Conservation (phyloP, 2,113 vertebrate species). For the Cebidichthys violaceus region DNA sequence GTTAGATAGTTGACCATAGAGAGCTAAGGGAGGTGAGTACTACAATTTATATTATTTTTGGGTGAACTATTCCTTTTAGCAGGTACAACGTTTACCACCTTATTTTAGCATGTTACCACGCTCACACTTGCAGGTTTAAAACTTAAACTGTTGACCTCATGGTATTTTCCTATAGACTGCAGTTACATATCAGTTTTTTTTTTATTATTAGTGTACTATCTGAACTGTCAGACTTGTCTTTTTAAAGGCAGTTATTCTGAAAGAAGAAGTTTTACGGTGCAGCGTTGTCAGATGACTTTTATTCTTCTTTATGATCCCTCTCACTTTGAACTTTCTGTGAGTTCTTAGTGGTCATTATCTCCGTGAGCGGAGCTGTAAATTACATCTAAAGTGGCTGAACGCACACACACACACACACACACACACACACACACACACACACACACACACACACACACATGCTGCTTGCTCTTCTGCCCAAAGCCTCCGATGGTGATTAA, state of each 20-base stretch:
- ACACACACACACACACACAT: constrained; percentile 17
- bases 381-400: constrained; percentile 5
- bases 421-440: constrained; percentile 9
- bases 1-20: not conserved
- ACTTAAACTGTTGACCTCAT: not conserved
- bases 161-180: no score
- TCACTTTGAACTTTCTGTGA: constrained; percentile 7
- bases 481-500: constrained; percentile 23
- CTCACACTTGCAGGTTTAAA: not conserved
- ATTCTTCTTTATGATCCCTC: not conserved
- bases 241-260: not conserved
- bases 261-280: no score
- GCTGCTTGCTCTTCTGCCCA: not conserved
- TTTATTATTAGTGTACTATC: no score
- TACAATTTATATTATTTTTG: not conserved
- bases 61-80: not conserved
- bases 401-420: not conserved
- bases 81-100: not conserved
- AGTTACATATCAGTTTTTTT: not conserved
- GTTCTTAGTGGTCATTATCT: constrained; percentile 12
- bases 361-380: not conserved
- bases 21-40: not conserved
- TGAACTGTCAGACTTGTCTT: not conserved
- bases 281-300: not conserved
- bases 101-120: no score